A percentile compares a stretch with the other conserved stretches of the same genome.
Conservation (phyloP, 2,797 vertebrate species). For the Naso thynnoides region DNA sequence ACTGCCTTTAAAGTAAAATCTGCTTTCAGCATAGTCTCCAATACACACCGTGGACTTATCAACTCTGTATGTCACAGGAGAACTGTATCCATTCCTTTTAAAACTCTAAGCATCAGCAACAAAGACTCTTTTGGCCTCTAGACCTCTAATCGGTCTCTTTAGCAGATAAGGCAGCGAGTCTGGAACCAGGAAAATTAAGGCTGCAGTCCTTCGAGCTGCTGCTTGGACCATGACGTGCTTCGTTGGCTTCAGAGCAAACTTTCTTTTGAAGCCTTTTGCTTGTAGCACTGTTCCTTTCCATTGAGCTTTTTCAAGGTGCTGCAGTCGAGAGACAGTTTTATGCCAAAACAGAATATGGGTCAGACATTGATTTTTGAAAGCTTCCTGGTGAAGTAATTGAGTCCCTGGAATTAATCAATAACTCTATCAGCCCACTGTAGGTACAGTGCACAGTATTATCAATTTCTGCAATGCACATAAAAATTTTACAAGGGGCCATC, state of each 20-base stretch:
- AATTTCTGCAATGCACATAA: constrained; percentile 13
- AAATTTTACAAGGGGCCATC: background rate
- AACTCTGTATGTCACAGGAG: background rate
- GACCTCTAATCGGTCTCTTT: constrained; percentile 42
- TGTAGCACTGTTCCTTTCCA: constrained; percentile 37
- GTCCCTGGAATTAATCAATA: constrained; percentile 39
- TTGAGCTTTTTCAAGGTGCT: constrained; percentile 41
- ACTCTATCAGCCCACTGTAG: constrained; percentile 1
- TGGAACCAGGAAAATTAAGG: constrained; percentile 46
- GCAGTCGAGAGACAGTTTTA: constrained; percentile 20
- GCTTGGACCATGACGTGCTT: constrained; percentile 39
- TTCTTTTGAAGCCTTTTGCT: constrained; percentile 44
- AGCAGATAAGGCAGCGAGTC: constrained; percentile 34
- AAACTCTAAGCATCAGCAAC: constrained; percentile 13
- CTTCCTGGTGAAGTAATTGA: constrained; percentile 35
- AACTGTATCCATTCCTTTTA: background rate
- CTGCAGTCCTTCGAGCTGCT: constrained; percentile 40
- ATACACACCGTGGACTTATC: background rate
- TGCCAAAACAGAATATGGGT: constrained; percentile 27
- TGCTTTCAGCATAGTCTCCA: background rate
- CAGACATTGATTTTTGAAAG: constrained; percentile 41
- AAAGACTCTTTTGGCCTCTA: constrained; percentile 32
- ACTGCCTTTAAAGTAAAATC: background rate
- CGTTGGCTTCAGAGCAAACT: constrained; percentile 52
- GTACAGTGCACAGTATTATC: constrained; percentile 3